phyloP scores from a whole-genome alignment of 30 jellyfish, hydroid and myxozoan genomes.

The Turritopsis dohrnii region DNA sequence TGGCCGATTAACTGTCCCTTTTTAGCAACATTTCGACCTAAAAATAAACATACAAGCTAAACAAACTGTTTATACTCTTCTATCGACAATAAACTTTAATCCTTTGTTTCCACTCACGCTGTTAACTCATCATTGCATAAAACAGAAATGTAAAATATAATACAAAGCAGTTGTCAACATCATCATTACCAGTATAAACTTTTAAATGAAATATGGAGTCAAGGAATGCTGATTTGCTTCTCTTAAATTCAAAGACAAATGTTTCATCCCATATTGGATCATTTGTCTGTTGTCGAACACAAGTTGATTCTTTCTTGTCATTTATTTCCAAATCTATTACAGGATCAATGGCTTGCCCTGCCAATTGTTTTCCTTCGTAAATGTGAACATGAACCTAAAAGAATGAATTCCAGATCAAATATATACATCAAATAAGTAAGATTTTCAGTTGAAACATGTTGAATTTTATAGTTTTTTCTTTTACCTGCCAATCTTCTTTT shows the following conservation, averaged over 20 bases:
- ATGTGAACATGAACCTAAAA: conserved; percentile 8
- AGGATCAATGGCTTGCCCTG: conserved; percentile 8
- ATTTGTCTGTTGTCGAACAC: not conserved
- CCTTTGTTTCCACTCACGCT: no score
- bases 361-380: not conserved
- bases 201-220: not conserved
- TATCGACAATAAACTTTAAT: no score
- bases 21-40: conserved; percentile 11
- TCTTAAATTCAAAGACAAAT: conserved; percentile 4
- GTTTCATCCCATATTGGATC: conserved; percentile 6
- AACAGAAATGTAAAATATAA: no score
- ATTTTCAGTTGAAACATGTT: not conserved
- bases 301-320: not conserved
- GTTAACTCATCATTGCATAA: no score
- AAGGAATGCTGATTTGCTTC: not conserved
- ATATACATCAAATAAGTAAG: no score
- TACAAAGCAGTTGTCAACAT: not conserved
- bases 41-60: not conserved
- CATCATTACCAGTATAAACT: not conserved
- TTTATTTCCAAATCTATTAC: not conserved
- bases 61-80: not conserved
- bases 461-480: not conserved
- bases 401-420: not conserved
- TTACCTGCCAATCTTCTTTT: not conserved
- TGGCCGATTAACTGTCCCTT: conserved; percentile 26